phyloP scores from a whole-genome alignment of 2,797 vertebrate species.

The Gorsachius magnificus region DNA sequence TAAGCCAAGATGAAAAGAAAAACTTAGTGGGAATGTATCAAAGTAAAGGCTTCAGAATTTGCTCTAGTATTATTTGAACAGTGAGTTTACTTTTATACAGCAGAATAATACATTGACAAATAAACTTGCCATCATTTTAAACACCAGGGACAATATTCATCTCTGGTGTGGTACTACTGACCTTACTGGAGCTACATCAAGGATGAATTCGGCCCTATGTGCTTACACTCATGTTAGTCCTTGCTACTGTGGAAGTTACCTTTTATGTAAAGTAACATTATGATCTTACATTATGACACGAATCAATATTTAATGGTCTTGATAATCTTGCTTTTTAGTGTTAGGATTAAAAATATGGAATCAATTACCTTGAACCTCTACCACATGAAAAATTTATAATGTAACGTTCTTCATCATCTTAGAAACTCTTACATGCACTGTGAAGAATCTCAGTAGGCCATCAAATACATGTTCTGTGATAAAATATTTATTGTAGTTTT shows the following conservation, averaged over 20 bases:
- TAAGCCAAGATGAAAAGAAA: neutral
- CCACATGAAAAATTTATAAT: slow-evolving; percentile 91
- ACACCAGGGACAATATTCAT: neutral
- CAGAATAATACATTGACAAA: slow-evolving; percentile 7
- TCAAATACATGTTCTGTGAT: slow-evolving; percentile 95
- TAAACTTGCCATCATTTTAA: slow-evolving; percentile 30
- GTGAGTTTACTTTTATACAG: neutral
- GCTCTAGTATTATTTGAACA: slow-evolving; percentile 5
- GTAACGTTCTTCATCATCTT: slow-evolving; percentile 89
- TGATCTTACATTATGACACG: slow-evolving; percentile 77
- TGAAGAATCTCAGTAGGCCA: slow-evolving; percentile 92
- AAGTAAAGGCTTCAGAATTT: neutral
- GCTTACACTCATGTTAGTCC: neutral
- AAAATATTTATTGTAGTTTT: slow-evolving; percentile 97
- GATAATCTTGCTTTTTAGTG: slow-evolving; percentile 84
- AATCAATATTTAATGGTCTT: slow-evolving; percentile 84
- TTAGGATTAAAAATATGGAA: slow-evolving; percentile 84
- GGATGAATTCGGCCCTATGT: neutral
- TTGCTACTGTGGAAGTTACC: slow-evolving; percentile 60
- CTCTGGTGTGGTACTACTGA: neutral
- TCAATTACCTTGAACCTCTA: slow-evolving; percentile 84
- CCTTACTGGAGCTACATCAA: neutral
- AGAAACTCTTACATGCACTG: slow-evolving; percentile 86
- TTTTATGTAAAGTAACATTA: slow-evolving; percentile 75
- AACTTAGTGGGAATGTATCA: neutral